Conservation (phyloP, 2,113 vertebrate genomes). For the Beaufortia kweichowensis region DNA sequence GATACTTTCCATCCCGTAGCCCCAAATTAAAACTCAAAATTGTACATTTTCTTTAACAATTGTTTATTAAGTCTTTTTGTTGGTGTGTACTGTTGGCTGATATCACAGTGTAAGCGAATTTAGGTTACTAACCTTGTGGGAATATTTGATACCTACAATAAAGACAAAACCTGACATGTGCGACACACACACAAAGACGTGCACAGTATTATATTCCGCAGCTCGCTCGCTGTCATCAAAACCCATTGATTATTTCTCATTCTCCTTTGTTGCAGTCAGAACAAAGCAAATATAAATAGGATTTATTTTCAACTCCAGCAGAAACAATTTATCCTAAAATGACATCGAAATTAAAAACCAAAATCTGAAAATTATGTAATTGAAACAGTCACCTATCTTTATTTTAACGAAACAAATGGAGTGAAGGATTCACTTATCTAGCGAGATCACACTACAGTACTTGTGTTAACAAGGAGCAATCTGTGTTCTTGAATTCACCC, state of each 20-base stretch:
- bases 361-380: neutral
- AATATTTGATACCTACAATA: too few relatives aligned
- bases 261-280: neutral
- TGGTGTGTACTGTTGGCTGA: too few relatives aligned
- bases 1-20: too few relatives aligned
- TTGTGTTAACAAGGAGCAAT: constrained; percentile 12
- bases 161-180: too few relatives aligned
- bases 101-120: too few relatives aligned
- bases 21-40: too few relatives aligned
- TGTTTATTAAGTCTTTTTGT: too few relatives aligned
- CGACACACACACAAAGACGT: too few relatives aligned
- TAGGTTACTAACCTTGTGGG: too few relatives aligned
- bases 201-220: too few relatives aligned
- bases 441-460: neutral
- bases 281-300: neutral
- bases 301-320: neutral
- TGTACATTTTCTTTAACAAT: too few relatives aligned
- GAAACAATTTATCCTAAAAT: neutral
- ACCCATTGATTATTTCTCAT: neutral
- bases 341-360: neutral
- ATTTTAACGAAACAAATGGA: neutral
- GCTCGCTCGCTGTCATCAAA: neutral
- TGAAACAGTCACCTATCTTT: neutral
- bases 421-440: neutral
- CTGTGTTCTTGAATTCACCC: constrained; percentile 6